Base-by-base conservation (phyloP, 2,888 invertebrate species). In the Stenodema calcarata region DNA sequence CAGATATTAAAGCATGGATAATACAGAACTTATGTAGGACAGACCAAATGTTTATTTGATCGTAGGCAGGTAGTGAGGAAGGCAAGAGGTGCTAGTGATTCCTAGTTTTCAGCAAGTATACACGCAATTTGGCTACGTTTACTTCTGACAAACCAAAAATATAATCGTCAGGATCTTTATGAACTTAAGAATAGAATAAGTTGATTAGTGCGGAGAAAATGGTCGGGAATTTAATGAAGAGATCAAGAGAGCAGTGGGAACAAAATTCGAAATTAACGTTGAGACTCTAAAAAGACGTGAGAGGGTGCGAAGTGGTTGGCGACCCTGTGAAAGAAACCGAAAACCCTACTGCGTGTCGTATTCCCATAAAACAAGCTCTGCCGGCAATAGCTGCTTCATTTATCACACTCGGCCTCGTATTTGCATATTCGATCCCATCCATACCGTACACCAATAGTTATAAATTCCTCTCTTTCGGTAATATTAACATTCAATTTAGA, bases 401-500 rank as follows among this genome's bases (percentile, higher is more conserved):
- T 80, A 80, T 80, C 80, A 80, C 80, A 80, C 80, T 50, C 27
- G 80, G 35, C 78, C 18, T 28, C 80, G 80, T 3, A 54, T 80
- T 80, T 28, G 50, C 80, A 80, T 80, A 80, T 80, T 80, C 80
- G 50, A 80, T 80, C 80, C 80, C 47, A 16, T 80, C 54, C 80
- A 27, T 78, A 78, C 54, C 54, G 80, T 50, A 76, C 79, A 11
- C 42, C 79, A n/a, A 80, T 80, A 35, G 44, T 44, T 78, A 44
- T 30, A 42, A 80, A 80, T 54, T n/a, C 80, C 14, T 54, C 35
- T 80, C 80, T 80, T 80, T 78, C 44, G 41, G 41, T 44, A 18
- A 44, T 44, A 78, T 78, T 78, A 41, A 42, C 78, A 41, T 41
- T 78, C 78, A 78, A 78, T 78, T 78, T 78, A 78, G 42, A 78